A percentile compares a stretch with the other conserved stretches of the same genome.
Conservation (phyloP, 1,140 invertebrate species). For the Lucilia cuprina region DNA sequence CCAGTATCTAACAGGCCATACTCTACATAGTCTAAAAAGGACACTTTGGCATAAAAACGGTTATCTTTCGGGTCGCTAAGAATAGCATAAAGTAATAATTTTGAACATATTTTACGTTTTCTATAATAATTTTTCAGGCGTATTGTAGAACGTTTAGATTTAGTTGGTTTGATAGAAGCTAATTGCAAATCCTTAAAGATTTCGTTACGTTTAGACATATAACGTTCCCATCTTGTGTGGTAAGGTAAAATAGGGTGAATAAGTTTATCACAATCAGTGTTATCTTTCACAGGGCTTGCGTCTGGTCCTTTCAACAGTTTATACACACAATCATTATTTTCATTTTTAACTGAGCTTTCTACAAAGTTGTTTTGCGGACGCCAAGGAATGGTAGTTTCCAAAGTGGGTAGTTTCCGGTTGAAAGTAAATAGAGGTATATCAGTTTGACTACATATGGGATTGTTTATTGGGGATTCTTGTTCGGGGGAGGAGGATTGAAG, state of each 20-base stretch:
- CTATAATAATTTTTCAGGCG: not conserved
- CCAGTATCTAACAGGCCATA: conserved; percentile 36
- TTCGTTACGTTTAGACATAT: not conserved
- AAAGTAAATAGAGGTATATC: too few species aligned
- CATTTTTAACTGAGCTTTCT: not conserved
- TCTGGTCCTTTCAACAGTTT: not conserved
- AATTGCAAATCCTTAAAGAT: not conserved
- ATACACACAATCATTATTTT: not conserved
- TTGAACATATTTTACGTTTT: too few species aligned
- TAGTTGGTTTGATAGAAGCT: not conserved
- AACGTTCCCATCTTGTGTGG: not conserved
- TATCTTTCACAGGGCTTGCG: not conserved
- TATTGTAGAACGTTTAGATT: not conserved
- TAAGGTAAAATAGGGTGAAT: not conserved
- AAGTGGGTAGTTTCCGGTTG: not conserved
- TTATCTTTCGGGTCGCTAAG: not conserved
- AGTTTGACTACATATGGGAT: too few species aligned
- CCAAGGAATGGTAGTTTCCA: too few species aligned
- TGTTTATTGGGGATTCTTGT: not conserved
- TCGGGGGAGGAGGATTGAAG: not conserved
- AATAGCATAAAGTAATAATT: too few species aligned
- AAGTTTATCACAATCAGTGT: not conserved
- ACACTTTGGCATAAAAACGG: conserved; percentile 31
- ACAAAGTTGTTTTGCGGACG: too few species aligned
- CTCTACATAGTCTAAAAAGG: conserved; percentile 13